A percentile compares a stretch with the other conserved stretches of the same genome.
These are phyloP conservation scores for Thecocarcelia acutangulata DNA, from an alignment of 2,888 invertebrate species.

Conservation along the genomic window DNA sequence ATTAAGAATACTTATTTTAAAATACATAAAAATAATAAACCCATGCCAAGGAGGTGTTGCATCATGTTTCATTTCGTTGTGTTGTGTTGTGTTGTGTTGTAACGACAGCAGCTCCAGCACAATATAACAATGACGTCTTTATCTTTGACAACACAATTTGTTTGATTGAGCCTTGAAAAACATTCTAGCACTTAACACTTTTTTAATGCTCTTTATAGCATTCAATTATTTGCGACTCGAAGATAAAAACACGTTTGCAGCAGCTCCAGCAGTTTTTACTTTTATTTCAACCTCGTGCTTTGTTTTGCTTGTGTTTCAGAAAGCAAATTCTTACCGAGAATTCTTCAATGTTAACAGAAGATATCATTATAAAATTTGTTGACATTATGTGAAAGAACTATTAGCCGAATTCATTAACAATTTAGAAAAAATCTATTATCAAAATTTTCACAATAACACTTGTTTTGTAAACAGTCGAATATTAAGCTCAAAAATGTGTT, in stretches of 20 bases:
- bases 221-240: background rate
- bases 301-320: background rate
- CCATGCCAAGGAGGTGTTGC: slow-evolving; percentile 58
- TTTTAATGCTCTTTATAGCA: background rate
- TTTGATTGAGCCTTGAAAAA: slow-evolving; percentile 34
- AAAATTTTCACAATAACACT: too few relatives aligned
- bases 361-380: too few relatives aligned
- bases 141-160: slow-evolving; percentile 9
- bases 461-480: too few relatives aligned
- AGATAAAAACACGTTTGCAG: slow-evolving; percentile 38
- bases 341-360: too few relatives aligned
- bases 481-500: too few relatives aligned
- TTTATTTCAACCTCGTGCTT: slow-evolving; percentile 3
- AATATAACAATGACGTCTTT: slow-evolving; percentile 6
- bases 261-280: slow-evolving; percentile 12
- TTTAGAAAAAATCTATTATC: too few relatives aligned
- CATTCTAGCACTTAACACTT: background rate
- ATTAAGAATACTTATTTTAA: slow-evolving; percentile 64
- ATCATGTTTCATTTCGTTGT: slow-evolving; percentile 36
- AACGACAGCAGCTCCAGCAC: background rate
- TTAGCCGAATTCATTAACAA: too few relatives aligned
- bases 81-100: too few relatives aligned
- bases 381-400: too few relatives aligned
- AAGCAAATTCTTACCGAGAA: too few relatives aligned
- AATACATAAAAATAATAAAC: slow-evolving; percentile 33